phyloP scores from a whole-genome alignment of 2,797 vertebrate genomes.

The Leptoclinus maculatus region DNA sequence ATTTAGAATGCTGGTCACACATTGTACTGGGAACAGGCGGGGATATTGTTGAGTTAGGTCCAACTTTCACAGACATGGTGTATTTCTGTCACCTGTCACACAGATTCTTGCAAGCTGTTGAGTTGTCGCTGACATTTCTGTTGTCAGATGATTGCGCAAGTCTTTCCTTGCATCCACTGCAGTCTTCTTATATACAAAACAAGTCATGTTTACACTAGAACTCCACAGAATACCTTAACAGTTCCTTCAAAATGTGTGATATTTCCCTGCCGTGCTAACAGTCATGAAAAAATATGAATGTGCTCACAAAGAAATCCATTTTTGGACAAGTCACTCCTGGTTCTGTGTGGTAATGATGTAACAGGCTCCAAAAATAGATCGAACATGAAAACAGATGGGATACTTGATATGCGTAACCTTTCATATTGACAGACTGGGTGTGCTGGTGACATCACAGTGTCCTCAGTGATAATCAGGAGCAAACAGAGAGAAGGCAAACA shows the following conservation, averaged over 20 bases:
- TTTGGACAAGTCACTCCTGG: background rate
- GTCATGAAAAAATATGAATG: background rate
- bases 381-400: slow-evolving; percentile 39
- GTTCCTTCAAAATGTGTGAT: background rate
- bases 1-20: background rate
- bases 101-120: background rate
- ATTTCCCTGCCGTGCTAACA: background rate
- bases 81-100: background rate
- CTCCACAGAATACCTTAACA: no score
- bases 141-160: background rate
- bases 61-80: background rate
- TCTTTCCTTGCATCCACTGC: background rate
- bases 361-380: slow-evolving; percentile 36
- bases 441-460: slow-evolving; percentile 25
- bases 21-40: background rate
- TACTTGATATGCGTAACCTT: slow-evolving; percentile 51
- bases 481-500: slow-evolving; percentile 50
- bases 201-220: background rate
- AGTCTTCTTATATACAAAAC: background rate
- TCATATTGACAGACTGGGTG: slow-evolving; percentile 20
- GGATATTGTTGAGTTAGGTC: background rate
- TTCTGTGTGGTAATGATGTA: slow-evolving; percentile 6
- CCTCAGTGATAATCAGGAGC: slow-evolving; percentile 15
- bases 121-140: background rate
- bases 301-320: background rate